Evolutionary conservation across 1,140 invertebrate genomes (phyloP), one percentile per base, ranked within the genome.

Genomic region (Leptopilina boulardi): DNA sequence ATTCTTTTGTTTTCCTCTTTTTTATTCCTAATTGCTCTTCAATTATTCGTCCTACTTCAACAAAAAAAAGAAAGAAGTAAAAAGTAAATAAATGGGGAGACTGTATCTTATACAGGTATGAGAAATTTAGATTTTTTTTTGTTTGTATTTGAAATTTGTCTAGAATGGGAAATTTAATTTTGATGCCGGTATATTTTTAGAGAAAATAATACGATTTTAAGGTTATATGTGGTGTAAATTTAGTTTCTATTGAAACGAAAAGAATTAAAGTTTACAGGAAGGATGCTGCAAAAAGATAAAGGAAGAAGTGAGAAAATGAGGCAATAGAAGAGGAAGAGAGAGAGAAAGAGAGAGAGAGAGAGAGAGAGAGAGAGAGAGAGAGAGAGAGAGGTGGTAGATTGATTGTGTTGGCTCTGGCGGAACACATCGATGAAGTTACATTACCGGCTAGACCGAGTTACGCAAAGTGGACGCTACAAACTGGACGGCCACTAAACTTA

Each of bases 351-450:
- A 84, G 74, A 73, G 34, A 77, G 56, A 76, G 73, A 81, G 73
- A 82, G 76, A 81, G 80, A 79, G 81, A 84, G 74, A 73, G 34
- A 77, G 83, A 75, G 80, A 79, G 74, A 44, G 71, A 75, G 71
- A 79, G 73, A 78, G 73, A 74, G 78, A 80, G 82, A 84, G 83
- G 85, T 80, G 85, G 86, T 84, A 83, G 87, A 88, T 88, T 88
- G 88, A 88, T 89, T 88, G 88, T 88, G 83, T 82, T 82, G 84
- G 85, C 84, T 87, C 86, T 86, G 85, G 84, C 88, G 88, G 88
- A 90, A 90, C 88, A 89, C 89, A 89, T 90, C 88, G 88, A 89
- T 89, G 88, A 90, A 89, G 89, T 89, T 89, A 89, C 85, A 89
- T 89, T 89, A 89, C 88, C 85, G 87, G 88, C 85, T 85, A 88